Evolutionary conservation across 2,113 vertebrate species (phyloP), one percentile per base, ranked within the genome.

Genomic region (Malurus elegans): DNA sequence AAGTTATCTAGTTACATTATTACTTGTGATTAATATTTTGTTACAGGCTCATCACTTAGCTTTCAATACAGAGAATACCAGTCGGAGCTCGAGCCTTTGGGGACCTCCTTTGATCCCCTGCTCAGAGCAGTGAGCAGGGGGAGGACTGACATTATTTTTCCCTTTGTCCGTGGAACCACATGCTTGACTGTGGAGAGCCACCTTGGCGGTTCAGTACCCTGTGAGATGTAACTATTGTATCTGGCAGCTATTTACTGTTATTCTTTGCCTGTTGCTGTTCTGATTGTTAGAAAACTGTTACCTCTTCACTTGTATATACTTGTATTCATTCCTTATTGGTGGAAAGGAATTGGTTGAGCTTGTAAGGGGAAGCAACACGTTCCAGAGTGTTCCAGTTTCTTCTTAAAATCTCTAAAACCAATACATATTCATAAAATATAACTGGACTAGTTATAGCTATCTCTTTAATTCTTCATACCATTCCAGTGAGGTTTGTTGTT

Each of bases 121-220:
- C 36, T 36, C 36, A 38, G 45, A 53, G 21, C 21, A 23, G 11
- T 10, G 45, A 60, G 36, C 36, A 32, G 38, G 34, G 53, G 21
- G 15, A 23, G 8, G 14, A 38, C 32, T 32, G 45, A 14, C 26
- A 5, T 18, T 36, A 4, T 44, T 75, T 67, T 60, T 7, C 18
- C 4, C 7, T 36, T 40, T 36, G 26, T 26, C 12, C 5, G 1
- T 38, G 32, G 34, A 40, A 60, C 23, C 31, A n/a, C 7, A 1
- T 18, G 21, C 17, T 60, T 0, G 0, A 11, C 21, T 15, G 9
- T 1, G 4, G 14, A 51, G 36, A 10, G 21, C 31, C 17, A 2
- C 14, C 21, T 12, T 32, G 14, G 32, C 1, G 2, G 45, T 18
- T 6, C 45, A 23, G 38, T 21, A 15, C 12, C 5, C 18, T 24